These are phyloP conservation scores for Heliornis fulica DNA, from an alignment of 2,113 vertebrate species.

Conservation along the genomic window DNA sequence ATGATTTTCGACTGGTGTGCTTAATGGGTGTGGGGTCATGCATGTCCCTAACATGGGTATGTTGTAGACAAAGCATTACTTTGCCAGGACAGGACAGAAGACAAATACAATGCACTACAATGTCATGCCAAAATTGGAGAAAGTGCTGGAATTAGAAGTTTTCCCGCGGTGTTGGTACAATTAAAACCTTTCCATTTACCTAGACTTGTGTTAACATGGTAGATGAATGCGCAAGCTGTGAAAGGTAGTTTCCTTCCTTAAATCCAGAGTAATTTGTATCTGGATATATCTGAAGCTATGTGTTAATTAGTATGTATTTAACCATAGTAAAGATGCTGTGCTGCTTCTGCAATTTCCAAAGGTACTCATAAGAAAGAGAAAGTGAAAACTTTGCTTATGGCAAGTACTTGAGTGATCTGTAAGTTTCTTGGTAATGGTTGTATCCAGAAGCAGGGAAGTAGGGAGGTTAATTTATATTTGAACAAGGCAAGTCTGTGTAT, in stretches of 20 bases:
- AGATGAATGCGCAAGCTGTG: not conserved
- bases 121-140: not conserved
- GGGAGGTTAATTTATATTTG: not conserved
- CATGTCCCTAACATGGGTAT: not conserved
- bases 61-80: not conserved
- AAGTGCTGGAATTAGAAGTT: not conserved
- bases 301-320: not conserved
- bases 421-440: not conserved
- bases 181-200: not conserved
- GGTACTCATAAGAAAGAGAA: not conserved
- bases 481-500: not conserved
- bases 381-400: not conserved
- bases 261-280: not conserved
- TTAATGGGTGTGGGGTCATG: not conserved
- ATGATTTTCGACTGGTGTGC: not conserved
- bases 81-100: not conserved
- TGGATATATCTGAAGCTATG: not conserved
- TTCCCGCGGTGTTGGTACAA: not conserved
- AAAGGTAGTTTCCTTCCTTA: not conserved
- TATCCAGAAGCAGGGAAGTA: not conserved
- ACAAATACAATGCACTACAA: not conserved
- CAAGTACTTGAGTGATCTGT: not conserved
- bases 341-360: not conserved
- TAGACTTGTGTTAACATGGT: rapidly evolving
- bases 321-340: not conserved